phyloP scores from a whole-genome alignment of 2,888 invertebrate species.

The Tricholauxania praeusta region DNA sequence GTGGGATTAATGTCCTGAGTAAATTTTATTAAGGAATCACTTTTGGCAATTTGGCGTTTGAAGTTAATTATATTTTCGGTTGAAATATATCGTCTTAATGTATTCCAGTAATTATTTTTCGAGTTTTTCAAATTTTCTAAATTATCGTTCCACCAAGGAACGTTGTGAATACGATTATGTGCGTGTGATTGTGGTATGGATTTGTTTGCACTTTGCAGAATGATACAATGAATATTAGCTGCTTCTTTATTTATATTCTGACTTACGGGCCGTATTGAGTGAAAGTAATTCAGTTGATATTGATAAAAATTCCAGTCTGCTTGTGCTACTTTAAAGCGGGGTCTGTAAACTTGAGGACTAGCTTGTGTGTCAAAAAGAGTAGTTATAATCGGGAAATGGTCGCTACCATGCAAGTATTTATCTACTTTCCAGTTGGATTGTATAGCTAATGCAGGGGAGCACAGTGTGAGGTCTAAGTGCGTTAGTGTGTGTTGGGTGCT shows the following conservation, averaged over 20 bases:
- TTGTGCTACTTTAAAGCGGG: conserved; percentile 19
- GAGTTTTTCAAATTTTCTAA: conserved; percentile 26
- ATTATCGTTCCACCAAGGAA: conserved; percentile 36
- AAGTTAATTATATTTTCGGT: conserved; percentile 31
- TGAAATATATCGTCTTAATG: conserved; percentile 32
- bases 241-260: conserved; percentile 40
- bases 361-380: conserved; percentile 19
- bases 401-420: conserved; percentile 32
- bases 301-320: conserved; percentile 26
- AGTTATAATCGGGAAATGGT: conserved; percentile 38
- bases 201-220: conserved; percentile 32
- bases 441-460: conserved; percentile 26
- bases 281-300: conserved; percentile 1
- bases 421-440: conserved; percentile 33
- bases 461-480: conserved; percentile 43
- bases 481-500: conserved; percentile 42
- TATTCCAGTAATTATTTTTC: conserved; percentile 34
- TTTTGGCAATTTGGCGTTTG: not conserved
- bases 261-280: not conserved
- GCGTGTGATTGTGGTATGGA: conserved; percentile 34
- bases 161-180: not conserved
- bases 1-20: no score
- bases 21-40: no score
- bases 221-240: conserved; percentile 37
- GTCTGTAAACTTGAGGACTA: not conserved